A percentile compares a stretch with the other conserved stretches of the same genome.
Conservation (phyloP, 1,140 invertebrate species). For the Lepidurus packardi region DNA sequence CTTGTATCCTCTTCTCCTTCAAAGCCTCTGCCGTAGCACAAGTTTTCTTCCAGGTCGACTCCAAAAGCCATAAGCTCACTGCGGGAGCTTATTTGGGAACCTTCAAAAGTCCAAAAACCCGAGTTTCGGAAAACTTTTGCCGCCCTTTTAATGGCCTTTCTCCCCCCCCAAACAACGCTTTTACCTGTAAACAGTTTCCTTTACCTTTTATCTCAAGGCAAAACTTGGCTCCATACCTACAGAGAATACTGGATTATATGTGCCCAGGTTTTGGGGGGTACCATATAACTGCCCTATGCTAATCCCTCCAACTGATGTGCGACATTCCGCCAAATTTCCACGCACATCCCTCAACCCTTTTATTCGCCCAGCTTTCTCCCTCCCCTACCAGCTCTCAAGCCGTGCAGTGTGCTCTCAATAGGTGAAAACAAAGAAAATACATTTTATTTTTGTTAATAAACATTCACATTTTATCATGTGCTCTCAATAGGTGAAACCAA, state of each 20-base stretch:
- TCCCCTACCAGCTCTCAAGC: background rate
- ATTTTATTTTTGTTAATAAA: too few species aligned
- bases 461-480: too few species aligned
- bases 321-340: background rate
- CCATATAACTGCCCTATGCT: background rate
- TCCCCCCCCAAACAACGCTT: background rate
- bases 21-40: background rate
- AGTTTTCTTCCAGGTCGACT: background rate
- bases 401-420: too few species aligned
- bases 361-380: background rate
- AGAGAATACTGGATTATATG: background rate
- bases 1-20: background rate
- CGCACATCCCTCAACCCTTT: background rate
- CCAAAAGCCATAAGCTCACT: conserved; percentile 1
- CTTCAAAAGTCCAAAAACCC: background rate
- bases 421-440: too few species aligned
- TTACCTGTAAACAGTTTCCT: conserved; percentile 10
- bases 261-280: background rate
- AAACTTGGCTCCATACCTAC: background rate
- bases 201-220: background rate
- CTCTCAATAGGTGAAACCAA: too few species aligned
- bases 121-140: background rate
- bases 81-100: background rate
- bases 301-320: conserved; percentile 12
- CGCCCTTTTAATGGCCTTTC: conserved; percentile 5